Percentiles rank a stretch among this genome's conserved stretches.
Evolutionary conservation across 2,797 vertebrate species (phyloP).

Genomic region (Urocyon cinereoargenteus): DNA sequence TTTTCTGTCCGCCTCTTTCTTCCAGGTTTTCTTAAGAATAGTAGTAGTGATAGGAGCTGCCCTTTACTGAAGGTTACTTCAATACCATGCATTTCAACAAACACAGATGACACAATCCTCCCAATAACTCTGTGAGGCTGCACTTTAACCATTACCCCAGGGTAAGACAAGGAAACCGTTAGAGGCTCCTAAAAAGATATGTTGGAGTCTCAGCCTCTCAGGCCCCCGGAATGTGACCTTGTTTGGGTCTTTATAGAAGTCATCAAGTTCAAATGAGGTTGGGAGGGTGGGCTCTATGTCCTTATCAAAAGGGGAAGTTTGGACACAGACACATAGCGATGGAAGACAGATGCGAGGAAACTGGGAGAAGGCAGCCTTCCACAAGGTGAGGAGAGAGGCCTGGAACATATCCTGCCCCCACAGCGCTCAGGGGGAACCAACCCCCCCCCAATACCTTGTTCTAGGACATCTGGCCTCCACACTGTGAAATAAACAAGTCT

Average conservation of each 20-base stretch:
- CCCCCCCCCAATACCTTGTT: not conserved
- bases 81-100: not conserved
- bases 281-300: not conserved
- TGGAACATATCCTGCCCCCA: not conserved
- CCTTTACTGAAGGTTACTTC: not conserved
- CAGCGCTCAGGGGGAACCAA: not conserved
- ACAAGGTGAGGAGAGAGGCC: not conserved
- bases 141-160: rapidly evolving
- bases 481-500: not conserved
- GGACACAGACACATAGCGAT: no score
- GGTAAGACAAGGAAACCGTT: not conserved
- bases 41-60: not conserved
- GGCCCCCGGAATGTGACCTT: not conserved
- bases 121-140: no score
- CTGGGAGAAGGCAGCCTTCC: not conserved
- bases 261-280: not conserved
- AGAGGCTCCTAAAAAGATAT: not conserved
- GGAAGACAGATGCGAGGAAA: not conserved
- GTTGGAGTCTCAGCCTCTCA: not conserved
- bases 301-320: not conserved
- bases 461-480: not conserved
- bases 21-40: not conserved
- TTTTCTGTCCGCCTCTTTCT: not conserved
- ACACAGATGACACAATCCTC: not conserved
- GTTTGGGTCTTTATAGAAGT: not conserved